Conservation (phyloP, 2,797 vertebrate genomes). For the Acanthurus lineatus region DNA sequence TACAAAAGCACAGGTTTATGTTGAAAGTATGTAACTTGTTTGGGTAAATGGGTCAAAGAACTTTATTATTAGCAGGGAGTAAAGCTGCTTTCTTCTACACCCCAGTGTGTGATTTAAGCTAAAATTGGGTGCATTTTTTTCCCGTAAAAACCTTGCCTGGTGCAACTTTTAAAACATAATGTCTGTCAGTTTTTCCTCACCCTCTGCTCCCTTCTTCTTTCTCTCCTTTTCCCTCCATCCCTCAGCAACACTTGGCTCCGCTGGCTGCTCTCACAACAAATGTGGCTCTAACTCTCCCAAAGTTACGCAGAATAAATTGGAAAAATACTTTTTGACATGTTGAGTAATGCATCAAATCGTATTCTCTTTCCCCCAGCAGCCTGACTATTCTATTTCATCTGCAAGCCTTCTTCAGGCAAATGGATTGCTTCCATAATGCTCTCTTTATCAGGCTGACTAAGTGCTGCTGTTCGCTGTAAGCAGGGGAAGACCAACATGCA, state of each 20-base stretch:
- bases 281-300: slow-evolving; percentile 65
- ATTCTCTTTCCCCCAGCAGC: slow-evolving; percentile 65
- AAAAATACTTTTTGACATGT: slow-evolving; percentile 79
- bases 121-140: slow-evolving; percentile 17
- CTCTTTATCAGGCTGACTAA: slow-evolving; percentile 70
- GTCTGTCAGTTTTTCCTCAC: slow-evolving; percentile 26
- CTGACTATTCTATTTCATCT: slow-evolving; percentile 66
- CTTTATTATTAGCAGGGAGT: slow-evolving; percentile 2
- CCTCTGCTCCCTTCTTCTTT: not conserved
- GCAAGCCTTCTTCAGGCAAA: slow-evolving; percentile 69
- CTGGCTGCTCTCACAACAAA: slow-evolving; percentile 69
- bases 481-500: slow-evolving; percentile 49
- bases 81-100: slow-evolving; percentile 1
- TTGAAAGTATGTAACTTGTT: not conserved
- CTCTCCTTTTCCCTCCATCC: slow-evolving; percentile 29
- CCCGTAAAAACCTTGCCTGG: slow-evolving; percentile 22
- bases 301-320: slow-evolving; percentile 73
- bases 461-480: slow-evolving; percentile 63
- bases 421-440: slow-evolving; percentile 73
- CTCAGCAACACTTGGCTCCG: slow-evolving; percentile 39
- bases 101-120: slow-evolving; percentile 39
- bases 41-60: no score
- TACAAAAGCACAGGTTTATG: not conserved
- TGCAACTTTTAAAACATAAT: slow-evolving; percentile 46
- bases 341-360: slow-evolving; percentile 79